Conservation (phyloP, 2,113 vertebrate genomes). For the Caranx melampygus region DNA sequence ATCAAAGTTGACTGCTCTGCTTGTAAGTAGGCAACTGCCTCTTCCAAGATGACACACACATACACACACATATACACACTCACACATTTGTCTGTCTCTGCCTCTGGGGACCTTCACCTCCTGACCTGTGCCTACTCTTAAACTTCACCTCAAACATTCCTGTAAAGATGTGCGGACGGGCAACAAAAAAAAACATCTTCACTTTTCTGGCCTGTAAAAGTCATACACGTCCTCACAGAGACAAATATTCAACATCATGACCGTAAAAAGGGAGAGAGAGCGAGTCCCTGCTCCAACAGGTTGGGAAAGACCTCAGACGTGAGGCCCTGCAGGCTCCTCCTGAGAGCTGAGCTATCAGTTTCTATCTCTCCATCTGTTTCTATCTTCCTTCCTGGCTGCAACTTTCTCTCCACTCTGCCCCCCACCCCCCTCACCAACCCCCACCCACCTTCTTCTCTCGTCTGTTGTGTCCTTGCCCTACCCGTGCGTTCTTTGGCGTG, state of each 20-base stretch:
- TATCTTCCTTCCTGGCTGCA: background rate
- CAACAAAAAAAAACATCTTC: background rate
- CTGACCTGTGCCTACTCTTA: background rate
- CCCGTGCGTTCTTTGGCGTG: slow-evolving; percentile 40
- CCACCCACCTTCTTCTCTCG: slow-evolving; percentile 13
- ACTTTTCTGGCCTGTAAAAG: background rate
- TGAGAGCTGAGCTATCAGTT: slow-evolving; percentile 33
- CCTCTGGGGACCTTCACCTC: background rate
- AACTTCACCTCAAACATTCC: slow-evolving; percentile 1
- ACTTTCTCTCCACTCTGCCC: background rate
- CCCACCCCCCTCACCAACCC: too few relatives aligned
- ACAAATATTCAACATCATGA: slow-evolving; percentile 6
- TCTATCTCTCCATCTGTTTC: slow-evolving; percentile 19
- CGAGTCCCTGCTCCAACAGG: slow-evolving; percentile 30
- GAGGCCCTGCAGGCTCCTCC: slow-evolving; percentile 23
- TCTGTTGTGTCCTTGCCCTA: slow-evolving; percentile 49
- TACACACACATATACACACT: background rate
- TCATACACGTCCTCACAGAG: slow-evolving; percentile 6
- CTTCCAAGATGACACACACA: background rate
- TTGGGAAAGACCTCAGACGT: slow-evolving; percentile 46
- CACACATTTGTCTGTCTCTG: background rate
- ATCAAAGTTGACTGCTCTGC: slow-evolving; percentile 33
- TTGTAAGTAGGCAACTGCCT: slow-evolving; percentile 7
- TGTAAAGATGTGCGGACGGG: background rate
- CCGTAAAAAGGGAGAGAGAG: background rate